These are phyloP conservation scores for Mamestra configurata DNA, from an alignment of 1,140 invertebrate species.

Conservation along the genomic window DNA sequence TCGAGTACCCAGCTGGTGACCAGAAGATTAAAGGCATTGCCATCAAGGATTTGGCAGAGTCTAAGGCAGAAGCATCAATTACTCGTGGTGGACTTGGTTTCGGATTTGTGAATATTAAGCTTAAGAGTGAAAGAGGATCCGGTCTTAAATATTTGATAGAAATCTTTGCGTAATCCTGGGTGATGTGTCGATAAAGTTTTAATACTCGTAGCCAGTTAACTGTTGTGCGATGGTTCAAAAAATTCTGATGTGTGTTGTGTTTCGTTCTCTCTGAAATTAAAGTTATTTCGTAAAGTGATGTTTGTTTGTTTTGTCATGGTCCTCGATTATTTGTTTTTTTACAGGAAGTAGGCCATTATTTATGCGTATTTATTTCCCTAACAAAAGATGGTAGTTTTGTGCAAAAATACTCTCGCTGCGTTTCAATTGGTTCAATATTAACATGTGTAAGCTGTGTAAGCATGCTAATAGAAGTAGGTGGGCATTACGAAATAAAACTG, in stretches of 20 bases:
- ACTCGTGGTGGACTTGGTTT: constrained; percentile 75
- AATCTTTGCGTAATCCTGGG: constrained; percentile 69
- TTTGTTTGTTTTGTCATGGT: too few species aligned
- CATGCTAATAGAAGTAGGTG: too few species aligned
- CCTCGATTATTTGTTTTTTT: too few species aligned
- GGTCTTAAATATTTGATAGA: constrained; percentile 81
- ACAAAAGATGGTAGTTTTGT: too few species aligned
- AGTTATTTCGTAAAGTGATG: neutral
- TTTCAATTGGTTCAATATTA: too few species aligned
- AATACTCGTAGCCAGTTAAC: neutral
- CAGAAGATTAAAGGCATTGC: constrained; percentile 82
- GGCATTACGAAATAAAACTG: too few species aligned
- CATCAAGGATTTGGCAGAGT: constrained; percentile 64
- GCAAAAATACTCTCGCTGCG: too few species aligned
- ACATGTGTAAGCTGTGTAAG: too few species aligned
- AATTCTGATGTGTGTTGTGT: neutral
- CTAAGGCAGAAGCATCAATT: constrained; percentile 63
- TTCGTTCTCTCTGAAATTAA: neutral
- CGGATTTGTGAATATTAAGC: constrained; percentile 73
- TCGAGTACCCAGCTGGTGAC: constrained; percentile 76
- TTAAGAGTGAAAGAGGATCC: constrained; percentile 77
- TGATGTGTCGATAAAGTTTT: neutral
- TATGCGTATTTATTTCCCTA: too few species aligned
- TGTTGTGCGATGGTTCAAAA: neutral
- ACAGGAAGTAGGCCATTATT: too few species aligned